Conservation (phyloP, 2,888 invertebrate genomes). For the Mythimna impura region DNA sequence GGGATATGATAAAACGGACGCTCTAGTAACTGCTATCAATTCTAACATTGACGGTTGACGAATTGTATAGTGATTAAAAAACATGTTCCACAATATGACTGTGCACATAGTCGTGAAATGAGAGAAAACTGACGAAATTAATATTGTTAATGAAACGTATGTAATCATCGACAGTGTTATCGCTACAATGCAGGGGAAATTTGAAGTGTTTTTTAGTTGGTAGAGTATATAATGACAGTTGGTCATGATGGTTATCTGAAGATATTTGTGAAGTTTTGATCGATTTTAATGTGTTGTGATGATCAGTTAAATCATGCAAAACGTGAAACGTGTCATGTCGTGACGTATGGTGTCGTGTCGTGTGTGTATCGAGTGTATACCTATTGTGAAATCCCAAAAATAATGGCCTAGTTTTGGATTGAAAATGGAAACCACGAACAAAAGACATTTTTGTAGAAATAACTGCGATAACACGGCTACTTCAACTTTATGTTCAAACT, state of each 20-base stretch:
- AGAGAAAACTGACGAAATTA: slow-evolving; percentile 5
- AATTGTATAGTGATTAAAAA: neutral
- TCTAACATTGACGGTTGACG: neutral
- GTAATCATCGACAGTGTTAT: slow-evolving; percentile 29
- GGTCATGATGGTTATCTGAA: neutral
- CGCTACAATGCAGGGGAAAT: slow-evolving; percentile 9
- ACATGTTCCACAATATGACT: neutral
- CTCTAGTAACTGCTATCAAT: no score
- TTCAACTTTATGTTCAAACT: neutral
- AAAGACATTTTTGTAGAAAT: neutral
- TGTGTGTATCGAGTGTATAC: no score
- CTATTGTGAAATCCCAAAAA: neutral
- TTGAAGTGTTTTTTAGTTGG: slow-evolving; percentile 8
- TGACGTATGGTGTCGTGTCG: no score
- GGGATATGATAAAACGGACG: neutral
- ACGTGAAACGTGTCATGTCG: no score
- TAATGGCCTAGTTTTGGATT: neutral
- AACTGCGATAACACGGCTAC: neutral
- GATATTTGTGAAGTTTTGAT: neutral
- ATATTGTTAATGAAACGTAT: slow-evolving; percentile 26
- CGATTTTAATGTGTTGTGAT: neutral
- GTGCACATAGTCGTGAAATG: neutral
- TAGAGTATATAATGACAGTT: neutral
- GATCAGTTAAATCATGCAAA: neutral
- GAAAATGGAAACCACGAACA: neutral